Percentiles rank a stretch among this genome's conserved stretches.
Conservation (phyloP, 2,797 vertebrate species). For the Etheostoma perlongum region DNA sequence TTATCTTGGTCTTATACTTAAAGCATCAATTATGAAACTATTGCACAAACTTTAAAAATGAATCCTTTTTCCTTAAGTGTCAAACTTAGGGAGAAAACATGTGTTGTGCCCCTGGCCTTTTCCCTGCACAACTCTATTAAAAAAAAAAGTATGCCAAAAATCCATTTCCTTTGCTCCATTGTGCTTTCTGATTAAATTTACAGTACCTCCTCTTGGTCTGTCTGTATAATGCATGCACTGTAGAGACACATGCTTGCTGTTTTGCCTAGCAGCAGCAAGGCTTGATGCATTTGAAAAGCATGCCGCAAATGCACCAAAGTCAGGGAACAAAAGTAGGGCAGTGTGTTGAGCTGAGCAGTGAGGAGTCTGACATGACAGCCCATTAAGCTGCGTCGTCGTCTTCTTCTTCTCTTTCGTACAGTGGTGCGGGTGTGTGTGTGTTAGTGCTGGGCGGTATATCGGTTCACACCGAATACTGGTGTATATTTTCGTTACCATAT, state of each 20-base stretch:
- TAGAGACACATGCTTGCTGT: slow-evolving; percentile 5
- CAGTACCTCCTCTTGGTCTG: not conserved
- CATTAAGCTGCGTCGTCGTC: slow-evolving; percentile 45
- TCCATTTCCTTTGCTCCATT: not conserved
- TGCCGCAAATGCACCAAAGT: slow-evolving; percentile 68
- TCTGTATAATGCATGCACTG: slow-evolving; percentile 17
- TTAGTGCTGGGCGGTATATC: too few relatives aligned
- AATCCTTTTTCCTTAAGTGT: too few relatives aligned
- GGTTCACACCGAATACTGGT: too few relatives aligned
- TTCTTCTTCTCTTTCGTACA: slow-evolving; percentile 31
- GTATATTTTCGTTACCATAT: too few relatives aligned
- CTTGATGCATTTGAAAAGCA: slow-evolving; percentile 49
- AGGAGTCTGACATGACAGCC: slow-evolving; percentile 61
- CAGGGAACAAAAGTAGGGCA: slow-evolving; percentile 77
- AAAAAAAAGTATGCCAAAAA: not conserved
- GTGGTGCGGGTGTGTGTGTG: slow-evolving; percentile 7
- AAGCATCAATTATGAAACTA: too few relatives aligned
- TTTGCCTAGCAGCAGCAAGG: slow-evolving; percentile 34
- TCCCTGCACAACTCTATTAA: slow-evolving; percentile 16
- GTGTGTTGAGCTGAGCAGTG: slow-evolving; percentile 75
- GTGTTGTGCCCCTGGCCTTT: not conserved
- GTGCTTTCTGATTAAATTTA: slow-evolving; percentile 1
- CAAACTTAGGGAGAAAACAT: too few relatives aligned
- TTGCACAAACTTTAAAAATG: too few relatives aligned
- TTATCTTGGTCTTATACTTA: too few relatives aligned